Percentiles rank a stretch among this genome's conserved stretches.
Conservation (phyloP, 2,888 invertebrate species). For the Sipunculus nudus region DNA sequence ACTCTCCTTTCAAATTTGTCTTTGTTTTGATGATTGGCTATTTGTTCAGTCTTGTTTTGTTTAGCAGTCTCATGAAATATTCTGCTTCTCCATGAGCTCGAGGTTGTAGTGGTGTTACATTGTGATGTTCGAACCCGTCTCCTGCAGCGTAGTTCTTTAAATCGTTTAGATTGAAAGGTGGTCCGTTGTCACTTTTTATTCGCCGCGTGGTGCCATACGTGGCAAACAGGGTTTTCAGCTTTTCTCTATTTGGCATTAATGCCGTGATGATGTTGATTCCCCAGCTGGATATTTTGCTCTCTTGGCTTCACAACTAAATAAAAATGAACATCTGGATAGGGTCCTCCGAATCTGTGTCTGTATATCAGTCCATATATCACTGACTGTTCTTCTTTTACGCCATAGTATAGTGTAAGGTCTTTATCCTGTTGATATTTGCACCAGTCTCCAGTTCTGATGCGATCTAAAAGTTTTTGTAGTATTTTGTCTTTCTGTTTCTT, state of each 20-base stretch:
- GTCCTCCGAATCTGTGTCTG: constrained; percentile 3
- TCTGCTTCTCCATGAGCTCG: background rate
- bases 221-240: constrained; percentile 21
- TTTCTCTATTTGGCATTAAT: constrained; percentile 4
- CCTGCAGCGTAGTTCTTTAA: constrained; percentile 22
- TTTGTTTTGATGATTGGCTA: background rate
- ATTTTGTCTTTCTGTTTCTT: no score
- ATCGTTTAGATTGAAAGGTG: constrained; percentile 25
- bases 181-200: constrained; percentile 25
- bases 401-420: no score
- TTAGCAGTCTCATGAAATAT: background rate
- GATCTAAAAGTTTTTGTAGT: no score
- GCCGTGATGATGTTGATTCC: constrained; percentile 16
- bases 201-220: constrained; percentile 22
- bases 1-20: constrained; percentile 1
- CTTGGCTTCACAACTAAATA: constrained; percentile 7
- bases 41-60: background rate
- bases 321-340: constrained; percentile 19
- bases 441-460: no score
- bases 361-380: background rate
- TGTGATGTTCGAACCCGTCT: constrained; percentile 29
- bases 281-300: constrained; percentile 23
- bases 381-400: background rate
- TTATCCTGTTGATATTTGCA: no score
- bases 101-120: background rate